A percentile compares a stretch with the other conserved stretches of the same genome.
Conservation (phyloP, 2,888 invertebrate genomes). For the Tolmerus cingulatus region DNA sequence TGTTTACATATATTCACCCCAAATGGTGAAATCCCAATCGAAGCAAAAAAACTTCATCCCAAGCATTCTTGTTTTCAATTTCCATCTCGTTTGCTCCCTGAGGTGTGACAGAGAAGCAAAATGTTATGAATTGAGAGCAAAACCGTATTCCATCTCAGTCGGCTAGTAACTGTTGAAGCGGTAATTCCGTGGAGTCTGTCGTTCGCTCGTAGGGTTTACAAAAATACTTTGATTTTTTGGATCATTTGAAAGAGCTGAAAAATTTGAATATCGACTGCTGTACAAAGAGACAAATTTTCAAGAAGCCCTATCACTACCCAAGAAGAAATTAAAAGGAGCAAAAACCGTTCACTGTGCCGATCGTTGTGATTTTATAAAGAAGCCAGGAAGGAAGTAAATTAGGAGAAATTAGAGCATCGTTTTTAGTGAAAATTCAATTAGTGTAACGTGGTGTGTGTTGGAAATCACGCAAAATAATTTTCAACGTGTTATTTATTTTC, state of each 20-base stretch:
- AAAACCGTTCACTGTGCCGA: constrained; percentile 8
- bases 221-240: constrained; percentile 33
- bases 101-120: background rate
- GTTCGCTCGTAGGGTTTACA: constrained; percentile 20
- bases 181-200: background rate
- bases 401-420: background rate
- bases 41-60: background rate
- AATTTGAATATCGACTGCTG: background rate
- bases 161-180: constrained; percentile 46
- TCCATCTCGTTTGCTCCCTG: background rate
- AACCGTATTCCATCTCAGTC: constrained; percentile 43
- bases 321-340: constrained; percentile 4
- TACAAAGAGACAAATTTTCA: background rate
- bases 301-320: background rate
- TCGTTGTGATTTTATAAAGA: constrained; percentile 9
- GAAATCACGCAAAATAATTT: constrained; percentile 17
- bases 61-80: constrained; percentile 6
- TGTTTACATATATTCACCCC: background rate
- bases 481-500: constrained; percentile 10
- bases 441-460: constrained; percentile 11
- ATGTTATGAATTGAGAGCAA: constrained; percentile 45
- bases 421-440: constrained; percentile 11
- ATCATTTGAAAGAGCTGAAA: background rate
- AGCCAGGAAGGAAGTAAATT: background rate
- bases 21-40: background rate